Evolutionary conservation across 2,113 vertebrate genomes (phyloP).

Genomic region (Epinephelus moara): DNA sequence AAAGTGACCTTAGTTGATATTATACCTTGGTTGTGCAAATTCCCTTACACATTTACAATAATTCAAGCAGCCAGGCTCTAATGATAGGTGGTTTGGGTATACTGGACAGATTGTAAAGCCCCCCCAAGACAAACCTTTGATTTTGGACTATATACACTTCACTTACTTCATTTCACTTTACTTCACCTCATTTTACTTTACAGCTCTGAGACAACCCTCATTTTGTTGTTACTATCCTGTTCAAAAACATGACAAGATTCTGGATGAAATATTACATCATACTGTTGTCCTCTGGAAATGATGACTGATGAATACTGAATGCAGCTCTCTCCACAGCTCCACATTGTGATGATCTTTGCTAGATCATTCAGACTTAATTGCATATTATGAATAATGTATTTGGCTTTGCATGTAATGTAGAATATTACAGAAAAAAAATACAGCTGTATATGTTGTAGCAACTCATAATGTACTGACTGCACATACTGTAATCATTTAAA

Average conservation of each 20-base stretch:
- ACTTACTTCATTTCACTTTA: too few species aligned
- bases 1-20: background rate
- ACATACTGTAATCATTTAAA: too few species aligned
- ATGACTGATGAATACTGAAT: background rate
- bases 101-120: background rate
- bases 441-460: background rate
- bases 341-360: background rate
- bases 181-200: too few species aligned
- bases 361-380: background rate
- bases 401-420: background rate
- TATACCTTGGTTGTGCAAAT: background rate
- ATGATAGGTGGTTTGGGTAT: background rate
- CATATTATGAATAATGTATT: background rate
- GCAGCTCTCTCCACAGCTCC: background rate
- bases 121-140: too few species aligned
- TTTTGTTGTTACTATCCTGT: background rate
- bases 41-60: background rate
- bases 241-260: background rate
- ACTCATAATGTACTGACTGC: too few species aligned
- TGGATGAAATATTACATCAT: too few species aligned
- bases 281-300: background rate
- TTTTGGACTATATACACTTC: too few species aligned
- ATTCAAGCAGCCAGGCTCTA: background rate
- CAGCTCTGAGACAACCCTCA: background rate
- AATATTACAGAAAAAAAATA: background rate